Base-by-base conservation (phyloP, 2,888 invertebrate genomes). In the Drosophila anceps region DNA sequence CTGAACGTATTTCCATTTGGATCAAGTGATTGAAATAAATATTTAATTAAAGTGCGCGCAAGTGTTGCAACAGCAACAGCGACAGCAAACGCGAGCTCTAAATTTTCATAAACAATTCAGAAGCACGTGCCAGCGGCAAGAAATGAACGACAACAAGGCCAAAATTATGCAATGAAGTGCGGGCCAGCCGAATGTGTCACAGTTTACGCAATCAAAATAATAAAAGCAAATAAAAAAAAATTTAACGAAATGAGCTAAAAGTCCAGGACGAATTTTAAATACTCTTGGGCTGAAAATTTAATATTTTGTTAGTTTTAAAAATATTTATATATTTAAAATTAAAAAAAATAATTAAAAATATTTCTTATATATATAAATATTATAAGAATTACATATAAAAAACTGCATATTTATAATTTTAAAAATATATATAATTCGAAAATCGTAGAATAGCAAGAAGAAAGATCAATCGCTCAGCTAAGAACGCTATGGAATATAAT, bases 21-120 rank as follows among this genome's bases (percentile, higher is more conserved):
- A 18, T 73, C 68, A 79, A 82, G 81, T 84, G 71, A 80, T 81
- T 80, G 76, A 82, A 88, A 88, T 90, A 89, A 88, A 90, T 89
- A 90, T 90, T 90, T 90, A 84, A 90, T 89, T 86, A 82, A 83
- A 88, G 88, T 86, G 76, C 77, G 79, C 80, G 77, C 79, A 78
- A 72, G 76, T 78, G 76, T 67, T 76, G 58, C 79, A 71, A 64
- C 53, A 74, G 44, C 72, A 74, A 37, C 63, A 69, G 54, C 46
- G 59, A 63, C 59, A 70, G 50, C 46, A 4, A 50, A 12, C 48
- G 48, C 48, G 48, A 31, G 69, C 73, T 80, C 82, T 80, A 87
- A 90, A 87, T 81, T 88, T 88, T 87, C 79, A 90, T 90, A 85
- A 87, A 89, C 82, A 90, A 90, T 88, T 78, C 90, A 90, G 68